Conservation (phyloP, 2,888 invertebrate genomes). For the Auanema sp. region DNA sequence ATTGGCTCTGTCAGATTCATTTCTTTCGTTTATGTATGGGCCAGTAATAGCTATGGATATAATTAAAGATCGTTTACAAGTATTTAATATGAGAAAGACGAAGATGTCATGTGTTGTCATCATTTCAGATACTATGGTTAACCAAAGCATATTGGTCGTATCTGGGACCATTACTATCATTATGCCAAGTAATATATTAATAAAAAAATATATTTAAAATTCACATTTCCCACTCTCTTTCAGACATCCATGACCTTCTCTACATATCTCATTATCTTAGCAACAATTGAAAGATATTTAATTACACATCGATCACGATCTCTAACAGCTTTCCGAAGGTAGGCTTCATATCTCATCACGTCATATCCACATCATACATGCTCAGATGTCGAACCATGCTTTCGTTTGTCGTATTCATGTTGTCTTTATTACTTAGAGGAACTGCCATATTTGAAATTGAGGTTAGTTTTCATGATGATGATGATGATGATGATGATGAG, state of each 20-base stretch:
- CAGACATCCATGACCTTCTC: slow-evolving; percentile 60
- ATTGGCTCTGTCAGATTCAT: slow-evolving; percentile 58
- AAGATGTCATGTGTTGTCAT: background rate
- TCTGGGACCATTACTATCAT: slow-evolving; percentile 54
- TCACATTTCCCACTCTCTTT: background rate
- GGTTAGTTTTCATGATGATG: slow-evolving; percentile 19
- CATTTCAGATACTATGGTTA: slow-evolving; percentile 50
- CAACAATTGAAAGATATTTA: slow-evolving; percentile 54
- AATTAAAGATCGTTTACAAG: slow-evolving; percentile 53
- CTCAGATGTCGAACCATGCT: slow-evolving; percentile 36
- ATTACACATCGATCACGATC: slow-evolving; percentile 40
- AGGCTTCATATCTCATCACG: slow-evolving; percentile 3
- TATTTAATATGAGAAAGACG: slow-evolving; percentile 1
- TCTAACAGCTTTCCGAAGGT: slow-evolving; percentile 32
- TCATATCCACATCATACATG: background rate
- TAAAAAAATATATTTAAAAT: slow-evolving; percentile 2
- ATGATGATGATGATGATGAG: too few relatives aligned
- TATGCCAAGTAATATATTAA: slow-evolving; percentile 45
- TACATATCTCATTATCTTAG: slow-evolving; percentile 56
- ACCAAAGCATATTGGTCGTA: slow-evolving; percentile 51
- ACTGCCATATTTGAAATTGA: slow-evolving; percentile 54
- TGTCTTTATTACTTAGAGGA: slow-evolving; percentile 49
- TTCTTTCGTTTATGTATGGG: slow-evolving; percentile 60
- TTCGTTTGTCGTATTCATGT: slow-evolving; percentile 47
- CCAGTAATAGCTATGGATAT: slow-evolving; percentile 63